Evolutionary conservation across 2,797 vertebrate species (phyloP).

Genomic region (Scyliorhinus canicula): DNA sequence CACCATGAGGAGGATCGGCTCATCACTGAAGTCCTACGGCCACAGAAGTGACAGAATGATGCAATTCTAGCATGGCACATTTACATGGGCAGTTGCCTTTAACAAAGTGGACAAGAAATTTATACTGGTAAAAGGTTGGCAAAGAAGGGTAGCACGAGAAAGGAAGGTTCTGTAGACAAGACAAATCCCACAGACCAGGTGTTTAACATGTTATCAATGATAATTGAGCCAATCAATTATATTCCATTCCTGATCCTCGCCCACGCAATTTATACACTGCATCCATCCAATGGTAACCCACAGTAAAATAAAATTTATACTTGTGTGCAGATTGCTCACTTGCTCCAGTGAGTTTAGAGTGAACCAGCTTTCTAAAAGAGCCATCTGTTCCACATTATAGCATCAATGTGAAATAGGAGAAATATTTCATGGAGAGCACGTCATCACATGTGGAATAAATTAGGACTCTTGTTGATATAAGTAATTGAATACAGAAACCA

Average conservation of each 20-base stretch:
- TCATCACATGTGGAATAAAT: slow-evolving; percentile 20
- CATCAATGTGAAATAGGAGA: slow-evolving; percentile 9
- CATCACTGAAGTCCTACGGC: background rate
- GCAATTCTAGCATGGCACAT: background rate
- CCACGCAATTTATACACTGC: background rate
- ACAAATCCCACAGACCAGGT: background rate
- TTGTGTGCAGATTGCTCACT: background rate
- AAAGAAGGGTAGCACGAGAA: background rate
- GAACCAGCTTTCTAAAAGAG: background rate
- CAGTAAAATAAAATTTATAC: background rate
- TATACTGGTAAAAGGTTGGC: background rate
- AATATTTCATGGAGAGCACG: background rate
- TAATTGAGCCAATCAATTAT: background rate
- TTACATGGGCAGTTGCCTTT: background rate
- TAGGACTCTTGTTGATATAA: background rate
- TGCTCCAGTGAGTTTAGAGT: background rate
- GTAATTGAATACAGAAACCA: background rate
- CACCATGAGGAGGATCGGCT: background rate
- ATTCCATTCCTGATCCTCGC: background rate
- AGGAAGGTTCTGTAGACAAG: background rate
- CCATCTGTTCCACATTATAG: slow-evolving; percentile 19
- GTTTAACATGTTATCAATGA: background rate
- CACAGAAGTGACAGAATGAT: background rate
- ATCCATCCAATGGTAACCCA: background rate
- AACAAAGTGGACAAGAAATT: background rate